Evolutionary conservation across 1,140 invertebrate genomes (phyloP), one percentile per base, ranked within the genome.

Genomic region (Trissolcus basalis): DNA sequence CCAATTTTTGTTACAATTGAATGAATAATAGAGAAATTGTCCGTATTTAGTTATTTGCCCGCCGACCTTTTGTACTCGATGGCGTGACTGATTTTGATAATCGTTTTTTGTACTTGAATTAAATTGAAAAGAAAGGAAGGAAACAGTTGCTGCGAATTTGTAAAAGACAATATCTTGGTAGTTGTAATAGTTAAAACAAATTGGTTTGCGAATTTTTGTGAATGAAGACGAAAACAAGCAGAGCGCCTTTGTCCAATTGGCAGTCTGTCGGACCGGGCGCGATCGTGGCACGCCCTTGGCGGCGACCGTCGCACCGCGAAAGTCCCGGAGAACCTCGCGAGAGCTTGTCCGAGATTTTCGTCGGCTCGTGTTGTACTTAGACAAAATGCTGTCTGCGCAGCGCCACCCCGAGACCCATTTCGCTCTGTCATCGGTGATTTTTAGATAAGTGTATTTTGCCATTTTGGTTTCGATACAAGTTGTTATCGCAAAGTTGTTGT

Each of bases 351-450:
- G 61, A 53, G 54, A 49, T 13, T 27, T 65, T 48, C 13, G 39
- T n/a, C 12, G 45, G 54, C 59, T 56, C 55, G 55, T 1, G 43
- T 44, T 61, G 67, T 70, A 70, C 67, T 70, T 70, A 63, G 51
- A 27, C 19, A 27, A 61, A n/a, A 7, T 39, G 65, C 51, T 41
- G 48, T 16, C 33, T 15, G 7, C 56, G 12, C 14, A 9, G 35
- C 8, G 8, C 50, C 51, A 33, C 16, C 45, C 2, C 2, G 36
- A 15, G 33, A 43, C 35, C 19, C 35, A 45, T 65, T 65, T 35
- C 35, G 35, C 35, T 15, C 41, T 15, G 15, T 41, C 15, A 56
- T 53, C 49, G 55, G 49, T 68, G 55, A 67, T 67, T 67, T 9
- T 44, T 56, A 49, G 43, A 49, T 49, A 41, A 65, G 12, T 15